Evolutionary conservation across 2,113 vertebrate genomes (phyloP), one percentile per base, ranked within the genome.

Genomic region (Marcusenius ussheri): DNA sequence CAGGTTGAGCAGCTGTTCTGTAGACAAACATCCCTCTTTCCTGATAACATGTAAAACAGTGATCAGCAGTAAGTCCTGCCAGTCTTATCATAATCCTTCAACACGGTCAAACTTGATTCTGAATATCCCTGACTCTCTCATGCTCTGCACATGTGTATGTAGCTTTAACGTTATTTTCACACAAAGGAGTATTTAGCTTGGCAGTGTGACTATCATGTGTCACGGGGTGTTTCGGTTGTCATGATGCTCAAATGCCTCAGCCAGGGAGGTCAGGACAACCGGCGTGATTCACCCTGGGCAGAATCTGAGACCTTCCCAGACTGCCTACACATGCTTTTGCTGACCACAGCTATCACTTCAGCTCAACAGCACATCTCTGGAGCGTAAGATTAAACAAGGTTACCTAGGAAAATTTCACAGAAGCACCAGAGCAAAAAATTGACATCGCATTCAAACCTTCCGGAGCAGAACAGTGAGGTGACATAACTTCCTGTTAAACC

Each of bases 401-500:
- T 39, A 31, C 70, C 70, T 77, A 35, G 35, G 27, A 77, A 39
- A 77, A 77, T 77, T 39, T 77, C 70, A 77, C 70, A 27, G n/a
- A 66, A 27, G 62, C 62, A 66, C 62, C 62, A 66, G 62, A 66
- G 62, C 62, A n/a, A 66, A 66, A 66, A 66, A 66, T 27, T 77
- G 70, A 39, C 70, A 77, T 39, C 5, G 21, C 1, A 77, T 77
- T 77, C 70, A 39, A 39, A 77, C 70, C 31, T 15, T 39, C 74
- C 1, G 1, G 74, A 80, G 74, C 15, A 42, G 74, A 80, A 80
- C 35, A 39, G 4, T 80, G 74, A 80, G 13, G 31, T 80, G 93
- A 93, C 93, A 94, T 70, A 70, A 13, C 62, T 70, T 42, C 35
- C 74, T 39, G 35, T 80, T 80, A 42, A 80, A 80, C 31, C 13